Evolutionary conservation across 2,888 invertebrate genomes (phyloP).

Genomic region (Drosophila colorata): DNA sequence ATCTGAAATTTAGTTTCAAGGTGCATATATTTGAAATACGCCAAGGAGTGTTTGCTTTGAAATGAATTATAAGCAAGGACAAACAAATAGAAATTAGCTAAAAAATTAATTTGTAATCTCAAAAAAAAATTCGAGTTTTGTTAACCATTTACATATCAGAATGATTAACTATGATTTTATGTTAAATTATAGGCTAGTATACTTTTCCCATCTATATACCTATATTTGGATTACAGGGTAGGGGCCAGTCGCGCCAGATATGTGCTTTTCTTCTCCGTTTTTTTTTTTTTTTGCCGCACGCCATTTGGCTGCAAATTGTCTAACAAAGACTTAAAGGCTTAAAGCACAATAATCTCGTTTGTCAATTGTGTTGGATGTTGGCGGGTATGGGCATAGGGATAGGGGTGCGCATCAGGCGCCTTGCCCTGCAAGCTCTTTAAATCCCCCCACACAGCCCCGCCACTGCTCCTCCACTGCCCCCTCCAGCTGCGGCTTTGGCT

Average conservation of each 20-base stretch:
- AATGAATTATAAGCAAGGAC: too few species aligned
- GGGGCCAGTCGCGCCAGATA: not conserved
- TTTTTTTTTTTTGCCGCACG: slow-evolving; percentile 18
- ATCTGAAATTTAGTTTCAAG: not conserved
- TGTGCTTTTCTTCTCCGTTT: not conserved
- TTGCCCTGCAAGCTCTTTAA: not conserved
- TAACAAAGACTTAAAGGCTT: slow-evolving; percentile 79
- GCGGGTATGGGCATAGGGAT: not conserved
- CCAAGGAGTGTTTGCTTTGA: too few species aligned
- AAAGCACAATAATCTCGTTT: slow-evolving; percentile 73
- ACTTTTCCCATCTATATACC: too few species aligned
- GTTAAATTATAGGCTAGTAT: too few species aligned
- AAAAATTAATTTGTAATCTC: too few species aligned
- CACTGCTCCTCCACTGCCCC: too few species aligned
- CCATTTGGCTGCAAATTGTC: slow-evolving; percentile 68
- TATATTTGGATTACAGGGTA: slow-evolving; percentile 18
- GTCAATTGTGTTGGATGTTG: slow-evolving; percentile 48
- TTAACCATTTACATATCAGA: too few species aligned
- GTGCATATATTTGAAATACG: too few species aligned
- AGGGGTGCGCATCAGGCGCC: not conserved
- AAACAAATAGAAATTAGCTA: too few species aligned
- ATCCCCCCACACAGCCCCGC: not conserved
- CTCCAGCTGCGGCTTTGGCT: slow-evolving; percentile 29
- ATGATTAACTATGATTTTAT: too few species aligned
- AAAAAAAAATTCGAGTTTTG: too few species aligned